Evolutionary conservation across 2,888 invertebrate species (phyloP), one percentile per base, ranked within the genome.

Genomic region (Mesoligia furuncula): DNA sequence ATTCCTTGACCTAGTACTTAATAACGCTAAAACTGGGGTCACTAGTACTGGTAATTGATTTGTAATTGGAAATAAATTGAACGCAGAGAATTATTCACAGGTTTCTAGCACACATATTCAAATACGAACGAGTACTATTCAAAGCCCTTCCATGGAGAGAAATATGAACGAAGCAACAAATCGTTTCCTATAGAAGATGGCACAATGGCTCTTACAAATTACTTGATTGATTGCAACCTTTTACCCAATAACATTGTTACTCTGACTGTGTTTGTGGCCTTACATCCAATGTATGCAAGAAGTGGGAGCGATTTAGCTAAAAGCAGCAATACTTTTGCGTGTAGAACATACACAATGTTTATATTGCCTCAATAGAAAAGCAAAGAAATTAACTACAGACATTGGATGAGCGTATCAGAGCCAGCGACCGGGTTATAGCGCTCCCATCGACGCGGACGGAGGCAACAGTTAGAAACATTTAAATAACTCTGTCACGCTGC

Each of bases 401-500:
- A 77, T 85, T 89, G 85, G 87, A 90, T 78, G 78, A 75, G 90
- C 89, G 90, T 87, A 88, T 83, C 80, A 85, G 85, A 89, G 90
- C 85, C 90, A 90, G 91, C 91, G 92, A 92, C 94, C 92, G 91
- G 92, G 93, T 94, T 94, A 94, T 90, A 89, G 88, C 89, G 90
- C 92, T 93, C 91, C 88, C 90, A 92, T 92, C 92, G 90, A 87
- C n/a, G n/a, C n/a, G n/a, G n/a, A n/a, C 88, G 83, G 77, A 88
- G 87, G 90, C 88, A 90, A 94, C 95, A 93, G 95, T 95, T 95
- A 95, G 88, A 93, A 90, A 90, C 92, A 95, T 95, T 95, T 94
- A 95, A 95, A 95, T 95, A 94, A 93, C 92, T 93, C 93, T 94
- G 94, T 95, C 94, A 94, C 92, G 95, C 91, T 91, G 91, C 87